Conservation (phyloP, 2,113 vertebrate species). For the Bombycilla garrulus region DNA sequence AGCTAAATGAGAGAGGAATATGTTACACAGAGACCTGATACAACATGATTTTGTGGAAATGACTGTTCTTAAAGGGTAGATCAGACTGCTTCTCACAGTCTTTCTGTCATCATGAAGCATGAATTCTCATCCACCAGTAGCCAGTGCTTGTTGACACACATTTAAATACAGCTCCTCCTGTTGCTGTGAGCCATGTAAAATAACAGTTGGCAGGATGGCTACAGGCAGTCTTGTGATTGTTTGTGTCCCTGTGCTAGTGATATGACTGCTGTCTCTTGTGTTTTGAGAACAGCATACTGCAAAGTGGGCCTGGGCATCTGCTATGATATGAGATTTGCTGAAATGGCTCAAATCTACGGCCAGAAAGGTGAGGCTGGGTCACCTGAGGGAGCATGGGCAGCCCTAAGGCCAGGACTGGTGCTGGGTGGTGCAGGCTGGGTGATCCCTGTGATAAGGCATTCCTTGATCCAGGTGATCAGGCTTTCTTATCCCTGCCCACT, state of each 20-base stretch:
- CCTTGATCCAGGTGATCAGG: no score
- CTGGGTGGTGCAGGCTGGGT: rapidly evolving
- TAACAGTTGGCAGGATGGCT: not conserved
- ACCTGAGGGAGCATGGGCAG: not conserved
- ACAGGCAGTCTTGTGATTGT: not conserved
- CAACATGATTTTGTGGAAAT: not conserved
- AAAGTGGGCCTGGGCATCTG: conserved; percentile 96
- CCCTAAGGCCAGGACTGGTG: not conserved
- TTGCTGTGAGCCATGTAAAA: not conserved
- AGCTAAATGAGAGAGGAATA: not conserved
- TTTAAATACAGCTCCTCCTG: not conserved
- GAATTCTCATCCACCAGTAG: not conserved
- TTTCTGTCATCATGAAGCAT: not conserved
- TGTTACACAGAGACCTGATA: not conserved
- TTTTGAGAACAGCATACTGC: conserved; percentile 86
- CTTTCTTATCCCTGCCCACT: rapidly evolving
- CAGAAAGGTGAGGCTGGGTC: conserved; percentile 81
- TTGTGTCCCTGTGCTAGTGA: not conserved
- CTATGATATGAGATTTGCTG: conserved; percentile 94
- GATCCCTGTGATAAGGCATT: not conserved
- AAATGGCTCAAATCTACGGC: conserved; percentile 92
- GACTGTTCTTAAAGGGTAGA: not conserved
- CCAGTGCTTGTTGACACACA: not conserved
- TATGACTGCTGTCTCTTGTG: conserved; percentile 31
- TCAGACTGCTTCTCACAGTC: not conserved